phyloP scores from a whole-genome alignment of 2,888 invertebrate genomes.

The Deilephila elpenor region DNA sequence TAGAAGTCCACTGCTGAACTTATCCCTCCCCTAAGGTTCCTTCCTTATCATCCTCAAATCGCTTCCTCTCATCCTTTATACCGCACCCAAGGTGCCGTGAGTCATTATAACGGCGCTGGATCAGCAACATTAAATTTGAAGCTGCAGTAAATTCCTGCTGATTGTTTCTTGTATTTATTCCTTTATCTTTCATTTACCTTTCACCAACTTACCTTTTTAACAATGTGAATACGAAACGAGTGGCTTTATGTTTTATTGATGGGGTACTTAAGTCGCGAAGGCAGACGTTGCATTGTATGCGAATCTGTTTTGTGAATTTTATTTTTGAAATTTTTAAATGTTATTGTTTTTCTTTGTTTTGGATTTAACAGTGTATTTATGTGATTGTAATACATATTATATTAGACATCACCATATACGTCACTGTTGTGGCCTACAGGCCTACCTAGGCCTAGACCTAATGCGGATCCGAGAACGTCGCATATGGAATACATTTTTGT shows the following conservation, averaged over 20 bases:
- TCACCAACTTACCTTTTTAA: slow-evolving; percentile 26
- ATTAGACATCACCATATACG: too few relatives aligned
- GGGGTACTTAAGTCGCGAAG: not conserved
- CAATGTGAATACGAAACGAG: not conserved
- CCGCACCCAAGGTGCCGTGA: slow-evolving; percentile 43
- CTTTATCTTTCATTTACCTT: slow-evolving; percentile 38
- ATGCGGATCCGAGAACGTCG: too few relatives aligned
- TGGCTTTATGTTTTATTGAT: slow-evolving; percentile 9
- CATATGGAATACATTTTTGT: too few relatives aligned
- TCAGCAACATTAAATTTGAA: slow-evolving; percentile 72
- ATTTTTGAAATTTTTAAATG: not conserved
- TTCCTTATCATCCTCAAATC: not conserved
- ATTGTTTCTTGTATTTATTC: slow-evolving; percentile 61
- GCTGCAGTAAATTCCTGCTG: slow-evolving; percentile 66
- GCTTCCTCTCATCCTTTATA: slow-evolving; percentile 37
- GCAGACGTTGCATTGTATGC: not conserved
- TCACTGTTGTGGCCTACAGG: too few relatives aligned
- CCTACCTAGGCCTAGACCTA: too few relatives aligned
- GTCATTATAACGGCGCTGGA: slow-evolving; percentile 70
- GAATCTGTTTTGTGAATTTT: not conserved
- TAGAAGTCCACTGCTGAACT: too few relatives aligned
- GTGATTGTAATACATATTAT: too few relatives aligned
- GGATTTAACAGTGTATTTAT: too few relatives aligned
- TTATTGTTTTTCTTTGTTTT: too few relatives aligned
- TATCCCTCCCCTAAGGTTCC: too few relatives aligned